These are phyloP conservation scores for Dascillus cervinus DNA, from an alignment of 2,888 invertebrate species.

Conservation along the genomic window DNA sequence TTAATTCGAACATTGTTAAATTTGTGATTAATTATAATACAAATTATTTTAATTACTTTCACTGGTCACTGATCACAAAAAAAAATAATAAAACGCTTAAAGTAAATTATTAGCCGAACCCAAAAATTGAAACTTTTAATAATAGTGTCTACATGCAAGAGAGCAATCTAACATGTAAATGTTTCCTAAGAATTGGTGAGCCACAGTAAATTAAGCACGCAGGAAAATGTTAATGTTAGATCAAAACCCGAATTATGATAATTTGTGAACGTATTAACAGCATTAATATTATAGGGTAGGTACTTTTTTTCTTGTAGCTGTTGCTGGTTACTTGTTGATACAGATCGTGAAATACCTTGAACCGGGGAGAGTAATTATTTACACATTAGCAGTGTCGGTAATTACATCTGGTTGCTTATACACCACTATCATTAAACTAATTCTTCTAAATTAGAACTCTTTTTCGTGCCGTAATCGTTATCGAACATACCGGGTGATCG, in stretches of 20 bases:
- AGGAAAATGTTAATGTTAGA: constrained; percentile 20
- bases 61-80: too few species aligned
- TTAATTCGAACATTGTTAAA: too few species aligned
- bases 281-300: constrained; percentile 29
- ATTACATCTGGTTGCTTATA: constrained; percentile 36
- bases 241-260: constrained; percentile 29
- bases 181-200: constrained; percentile 17
- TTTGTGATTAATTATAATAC: too few species aligned
- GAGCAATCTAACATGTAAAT: constrained; percentile 31
- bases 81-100: too few species aligned
- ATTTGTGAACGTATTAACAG: constrained; percentile 31
- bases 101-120: constrained; percentile 11
- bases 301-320: too few species aligned
- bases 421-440: constrained; percentile 36
- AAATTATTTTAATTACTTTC: too few species aligned
- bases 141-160: constrained; percentile 25
- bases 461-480: background rate
- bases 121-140: constrained; percentile 17
- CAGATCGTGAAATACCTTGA: constrained; percentile 38
- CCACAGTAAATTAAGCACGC: constrained; percentile 23
- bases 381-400: constrained; percentile 42
- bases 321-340: constrained; percentile 33
- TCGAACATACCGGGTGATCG: background rate
- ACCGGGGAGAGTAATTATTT: constrained; percentile 42
- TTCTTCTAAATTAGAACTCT: background rate